Conservation (phyloP, 2,888 invertebrate genomes). For the Trichogramma evanescens region DNA sequence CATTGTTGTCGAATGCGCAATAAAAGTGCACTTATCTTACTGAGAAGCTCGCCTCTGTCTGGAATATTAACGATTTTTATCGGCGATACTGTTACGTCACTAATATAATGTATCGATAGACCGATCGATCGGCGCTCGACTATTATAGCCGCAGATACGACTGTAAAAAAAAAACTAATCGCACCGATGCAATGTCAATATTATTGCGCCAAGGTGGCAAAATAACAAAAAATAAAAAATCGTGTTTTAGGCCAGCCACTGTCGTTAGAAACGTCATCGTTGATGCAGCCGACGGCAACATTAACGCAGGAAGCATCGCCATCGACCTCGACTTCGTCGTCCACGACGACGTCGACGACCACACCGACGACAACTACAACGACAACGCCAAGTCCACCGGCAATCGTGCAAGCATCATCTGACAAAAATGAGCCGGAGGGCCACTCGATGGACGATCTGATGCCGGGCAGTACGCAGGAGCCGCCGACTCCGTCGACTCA, state of each 20-base stretch:
- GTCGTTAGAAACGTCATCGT: constrained; percentile 26
- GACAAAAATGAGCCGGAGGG: constrained; percentile 22
- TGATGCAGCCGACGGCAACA: constrained; percentile 27
- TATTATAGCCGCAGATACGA: background rate
- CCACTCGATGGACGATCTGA: constrained; percentile 34
- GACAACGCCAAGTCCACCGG: background rate
- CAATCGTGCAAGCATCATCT: background rate
- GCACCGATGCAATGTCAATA: background rate
- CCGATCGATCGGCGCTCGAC: too few relatives aligned
- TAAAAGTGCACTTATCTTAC: too few relatives aligned
- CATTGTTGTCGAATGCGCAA: too few relatives aligned
- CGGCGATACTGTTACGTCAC: too few relatives aligned
- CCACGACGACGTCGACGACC: constrained; percentile 18
- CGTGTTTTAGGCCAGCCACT: background rate
- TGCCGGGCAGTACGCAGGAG: constrained; percentile 29
- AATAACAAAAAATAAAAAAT: too few relatives aligned
- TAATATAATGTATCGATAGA: too few relatives aligned
- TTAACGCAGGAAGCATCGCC: constrained; percentile 15
- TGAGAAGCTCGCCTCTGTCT: too few relatives aligned
- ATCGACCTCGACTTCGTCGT: constrained; percentile 13
- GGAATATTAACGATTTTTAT: too few relatives aligned
- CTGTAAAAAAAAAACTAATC: background rate
- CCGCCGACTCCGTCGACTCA: constrained; percentile 17
- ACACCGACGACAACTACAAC: constrained; percentile 18
- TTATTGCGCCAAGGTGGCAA: background rate